These are phyloP conservation scores for Eugnorisma glareosa DNA, from an alignment of 2,888 invertebrate species.

Conservation along the genomic window DNA sequence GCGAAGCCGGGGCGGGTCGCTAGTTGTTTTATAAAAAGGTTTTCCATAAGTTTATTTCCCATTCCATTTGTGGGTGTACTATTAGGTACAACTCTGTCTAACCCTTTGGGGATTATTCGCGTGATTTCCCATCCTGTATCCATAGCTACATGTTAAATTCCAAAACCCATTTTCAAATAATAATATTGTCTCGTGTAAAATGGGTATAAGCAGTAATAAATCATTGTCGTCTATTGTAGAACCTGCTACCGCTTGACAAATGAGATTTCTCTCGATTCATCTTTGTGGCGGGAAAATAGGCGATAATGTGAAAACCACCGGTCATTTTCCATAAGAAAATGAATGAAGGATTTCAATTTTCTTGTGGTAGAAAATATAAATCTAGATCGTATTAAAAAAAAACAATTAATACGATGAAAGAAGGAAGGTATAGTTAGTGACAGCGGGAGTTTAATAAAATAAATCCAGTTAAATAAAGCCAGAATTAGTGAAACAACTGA, in stretches of 20 bases:
- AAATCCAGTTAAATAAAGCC: no score
- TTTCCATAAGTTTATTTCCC: no score
- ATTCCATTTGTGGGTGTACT: no score
- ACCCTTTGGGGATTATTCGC: no score
- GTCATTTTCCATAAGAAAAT: conserved; percentile 20
- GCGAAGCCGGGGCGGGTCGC: no score
- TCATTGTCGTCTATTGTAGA: conserved; percentile 26
- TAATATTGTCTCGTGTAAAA: conserved; percentile 24
- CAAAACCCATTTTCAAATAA: conserved; percentile 9
- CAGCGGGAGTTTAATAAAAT: no score
- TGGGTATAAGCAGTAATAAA: conserved; percentile 31
- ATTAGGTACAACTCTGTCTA: no score
- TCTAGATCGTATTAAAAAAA: neutral
- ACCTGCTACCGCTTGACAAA: conserved; percentile 46
- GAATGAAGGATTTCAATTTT: conserved; percentile 22
- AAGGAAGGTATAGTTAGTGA: neutral
- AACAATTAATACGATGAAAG: neutral
- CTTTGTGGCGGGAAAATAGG: conserved; percentile 30
- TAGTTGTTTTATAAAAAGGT: no score
- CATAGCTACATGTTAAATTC: conserved; percentile 6
- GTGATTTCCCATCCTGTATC: neutral
- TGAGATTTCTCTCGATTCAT: conserved; percentile 57
- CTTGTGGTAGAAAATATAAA: neutral
- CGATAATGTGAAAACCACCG: conserved; percentile 43
- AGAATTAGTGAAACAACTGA: neutral